Evolutionary conservation across 2,113 vertebrate species (phyloP).

Genomic region (Mobula birostris): DNA sequence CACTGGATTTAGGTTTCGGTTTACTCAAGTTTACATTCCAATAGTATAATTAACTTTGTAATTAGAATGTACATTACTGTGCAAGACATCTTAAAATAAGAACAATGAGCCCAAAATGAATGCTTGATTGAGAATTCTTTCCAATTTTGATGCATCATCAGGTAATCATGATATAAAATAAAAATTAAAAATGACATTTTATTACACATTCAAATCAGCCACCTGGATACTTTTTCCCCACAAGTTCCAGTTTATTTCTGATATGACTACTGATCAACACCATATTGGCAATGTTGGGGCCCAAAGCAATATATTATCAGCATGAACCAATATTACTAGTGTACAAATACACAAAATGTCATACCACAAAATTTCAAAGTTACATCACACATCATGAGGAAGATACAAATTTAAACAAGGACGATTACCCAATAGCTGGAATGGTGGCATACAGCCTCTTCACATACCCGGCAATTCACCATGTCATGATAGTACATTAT

Average conservation of each 20-base stretch:
- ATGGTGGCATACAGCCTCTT: constrained; percentile 29
- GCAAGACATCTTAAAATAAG: not conserved
- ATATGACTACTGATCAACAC: constrained; percentile 34
- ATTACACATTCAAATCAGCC: not conserved
- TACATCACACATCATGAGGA: constrained; percentile 24
- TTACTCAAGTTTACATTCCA: not conserved
- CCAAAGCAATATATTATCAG: constrained; percentile 22
- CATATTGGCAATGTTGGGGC: constrained; percentile 29
- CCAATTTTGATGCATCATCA: not conserved
- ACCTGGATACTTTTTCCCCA: constrained; percentile 22
- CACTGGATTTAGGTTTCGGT: not conserved
- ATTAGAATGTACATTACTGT: not conserved
- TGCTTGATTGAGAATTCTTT: not conserved
- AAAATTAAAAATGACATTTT: not conserved
- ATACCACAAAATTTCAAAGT: constrained; percentile 33
- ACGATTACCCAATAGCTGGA: constrained; percentile 31
- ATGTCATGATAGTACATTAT: constrained; percentile 37
- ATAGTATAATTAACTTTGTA: not conserved
- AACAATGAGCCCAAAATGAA: not conserved
- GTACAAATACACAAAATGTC: constrained; percentile 36
- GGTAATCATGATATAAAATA: not conserved
- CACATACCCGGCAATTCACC: constrained; percentile 27
- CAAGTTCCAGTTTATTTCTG: constrained; percentile 35
- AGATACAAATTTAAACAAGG: constrained; percentile 22
- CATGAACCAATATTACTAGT: constrained; percentile 34